Evolutionary conservation across 2,888 invertebrate genomes (phyloP).

Genomic region (Adelphocoris suturalis): DNA sequence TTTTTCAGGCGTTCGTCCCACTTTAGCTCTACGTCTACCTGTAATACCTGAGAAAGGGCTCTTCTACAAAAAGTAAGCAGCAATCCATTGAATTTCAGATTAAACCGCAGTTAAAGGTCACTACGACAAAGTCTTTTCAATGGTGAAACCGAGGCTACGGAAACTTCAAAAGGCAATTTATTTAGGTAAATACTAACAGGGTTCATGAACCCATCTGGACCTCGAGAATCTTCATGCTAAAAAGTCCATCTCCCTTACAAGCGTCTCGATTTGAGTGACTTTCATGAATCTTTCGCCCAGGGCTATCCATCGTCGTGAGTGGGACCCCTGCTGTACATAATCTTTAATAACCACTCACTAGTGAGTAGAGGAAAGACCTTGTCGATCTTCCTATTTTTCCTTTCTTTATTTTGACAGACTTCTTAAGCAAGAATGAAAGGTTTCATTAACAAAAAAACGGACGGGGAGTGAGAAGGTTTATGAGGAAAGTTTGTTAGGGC

Average conservation of each 20-base stretch:
- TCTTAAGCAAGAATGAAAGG: neutral
- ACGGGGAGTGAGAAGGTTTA: neutral
- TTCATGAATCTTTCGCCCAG: constrained; percentile 35
- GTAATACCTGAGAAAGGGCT: too few species aligned
- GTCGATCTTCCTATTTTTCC: neutral
- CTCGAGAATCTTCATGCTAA: constrained; percentile 21
- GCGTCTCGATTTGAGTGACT: constrained; percentile 36
- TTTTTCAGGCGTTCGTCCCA: too few species aligned
- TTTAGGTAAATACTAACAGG: neutral
- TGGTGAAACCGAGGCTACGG: constrained; percentile 32
- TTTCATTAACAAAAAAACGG: neutral
- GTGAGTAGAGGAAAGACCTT: constrained; percentile 46
- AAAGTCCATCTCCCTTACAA: constrained; percentile 10
- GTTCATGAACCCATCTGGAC: neutral
- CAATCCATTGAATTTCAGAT: too few species aligned
- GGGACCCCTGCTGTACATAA: constrained; percentile 37
- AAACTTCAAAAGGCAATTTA: constrained; percentile 20
- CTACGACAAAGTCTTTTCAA: neutral
- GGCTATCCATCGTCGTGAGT: constrained; percentile 50
- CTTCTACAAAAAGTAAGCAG: too few species aligned
- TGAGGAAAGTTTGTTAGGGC: constrained; percentile 10
- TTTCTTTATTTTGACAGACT: constrained; percentile 54
- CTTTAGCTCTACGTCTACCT: too few species aligned
- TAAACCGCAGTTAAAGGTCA: too few species aligned
- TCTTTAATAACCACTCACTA: constrained; percentile 46